Evolutionary conservation across 2,113 vertebrate species (phyloP), one percentile per base, ranked within the genome.

Genomic region (Dicaeum eximium): DNA sequence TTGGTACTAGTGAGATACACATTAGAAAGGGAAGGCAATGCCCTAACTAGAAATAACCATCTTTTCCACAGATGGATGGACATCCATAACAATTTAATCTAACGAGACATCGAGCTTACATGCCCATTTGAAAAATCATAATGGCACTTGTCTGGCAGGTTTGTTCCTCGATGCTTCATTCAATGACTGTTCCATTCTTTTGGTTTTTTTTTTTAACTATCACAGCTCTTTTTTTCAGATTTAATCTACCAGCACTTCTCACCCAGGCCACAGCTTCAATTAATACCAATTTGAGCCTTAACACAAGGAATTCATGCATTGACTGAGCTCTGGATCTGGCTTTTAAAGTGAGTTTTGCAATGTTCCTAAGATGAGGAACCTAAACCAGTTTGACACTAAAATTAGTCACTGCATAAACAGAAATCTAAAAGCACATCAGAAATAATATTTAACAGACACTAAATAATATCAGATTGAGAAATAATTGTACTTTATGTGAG

Each of bases 1-100:
- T 35, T 4, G 20, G 28, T 66, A 66, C 57, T 86, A 88, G 79
- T 0, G 5, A 90, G 92, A 71, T 16, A 40, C 0, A 0, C 86
- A 60, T 42, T 48, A 48, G 80, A 33, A 95, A 88, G 53, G 82
- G 86, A 92, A 88, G 64, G 88, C 80, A 90, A 50, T 69, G 56
- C 64, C 60, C 72, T 78, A 50, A 70, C 82, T 53, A 75, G 92
- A 94, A 94, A 94, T 62, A 90, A 90, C 71, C 79, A 81, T 88
- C 92, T 95, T 90, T 95, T 94, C 81, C 93, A 95, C 92, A 96
- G 94, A 88, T 80, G 85, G 90, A 69, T 66, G 91, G 93, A 85
- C 74, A 73, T 90, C 95, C 86, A 80, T 86, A 96, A 96, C 72
- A 62, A 93, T 94, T 96, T 90, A 92, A 86, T 86, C 72, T 93